phyloP scores from a whole-genome alignment of 2,797 vertebrate species.

The Anas capensis region DNA sequence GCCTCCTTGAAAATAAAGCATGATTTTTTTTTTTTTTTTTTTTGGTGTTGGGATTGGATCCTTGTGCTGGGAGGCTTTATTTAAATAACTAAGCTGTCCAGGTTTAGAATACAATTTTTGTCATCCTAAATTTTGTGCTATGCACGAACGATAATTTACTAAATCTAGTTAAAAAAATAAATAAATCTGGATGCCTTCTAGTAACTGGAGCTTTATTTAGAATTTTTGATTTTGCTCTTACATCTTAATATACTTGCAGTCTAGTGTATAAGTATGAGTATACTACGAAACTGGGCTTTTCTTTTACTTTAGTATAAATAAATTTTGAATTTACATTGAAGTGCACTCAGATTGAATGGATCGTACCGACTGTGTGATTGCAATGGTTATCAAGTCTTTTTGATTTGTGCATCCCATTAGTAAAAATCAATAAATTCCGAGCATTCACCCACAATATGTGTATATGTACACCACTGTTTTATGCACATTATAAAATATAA shows the following conservation, averaged over 20 bases:
- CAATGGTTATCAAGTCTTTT: neutral
- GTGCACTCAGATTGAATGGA: neutral
- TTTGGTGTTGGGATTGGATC: too few species aligned
- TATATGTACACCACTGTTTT: neutral
- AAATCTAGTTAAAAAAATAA: neutral
- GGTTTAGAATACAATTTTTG: slow-evolving; percentile 37
- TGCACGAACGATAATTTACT: slow-evolving; percentile 6
- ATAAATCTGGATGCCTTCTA: neutral
- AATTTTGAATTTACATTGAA: neutral
- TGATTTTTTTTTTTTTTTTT: too few species aligned
- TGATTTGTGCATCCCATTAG: fast-evolving
- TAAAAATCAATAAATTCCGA: neutral
- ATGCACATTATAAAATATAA: neutral
- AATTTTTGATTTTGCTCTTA: neutral
- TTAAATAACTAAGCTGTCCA: slow-evolving; percentile 56
- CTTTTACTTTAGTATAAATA: neutral
- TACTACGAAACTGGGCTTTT: neutral
- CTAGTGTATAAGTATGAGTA: neutral
- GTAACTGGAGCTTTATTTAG: neutral
- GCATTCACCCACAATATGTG: too few species aligned
- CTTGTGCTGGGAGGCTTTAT: slow-evolving; percentile 45
- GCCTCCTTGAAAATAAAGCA: neutral
- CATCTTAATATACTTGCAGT: neutral
- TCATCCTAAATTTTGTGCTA: slow-evolving; percentile 15
- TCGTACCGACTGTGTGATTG: neutral